Evolutionary conservation across 2,797 vertebrate species (phyloP), one percentile per base, ranked within the genome.

Genomic region (Sarcophilus harrisii): DNA sequence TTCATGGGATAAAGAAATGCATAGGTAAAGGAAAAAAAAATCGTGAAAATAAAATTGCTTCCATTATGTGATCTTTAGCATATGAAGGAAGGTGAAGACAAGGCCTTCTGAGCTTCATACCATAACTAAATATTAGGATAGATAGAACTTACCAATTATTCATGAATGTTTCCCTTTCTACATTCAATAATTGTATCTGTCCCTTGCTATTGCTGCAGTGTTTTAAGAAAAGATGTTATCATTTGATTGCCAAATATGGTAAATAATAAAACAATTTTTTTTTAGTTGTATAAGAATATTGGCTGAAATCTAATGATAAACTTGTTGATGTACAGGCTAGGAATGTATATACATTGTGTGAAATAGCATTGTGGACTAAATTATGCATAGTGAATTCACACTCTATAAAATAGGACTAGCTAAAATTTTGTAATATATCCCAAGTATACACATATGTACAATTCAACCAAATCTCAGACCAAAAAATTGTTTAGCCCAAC

Each of bases 31-130:
- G 59, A 24, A 58, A 90, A 62, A 58, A 29, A 57, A 29, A 21
- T 32, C 32, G 58, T 90, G 45, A 58, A 24, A 21, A 49, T 29
- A 55, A 87, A 54, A 62, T 32, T 90, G 57, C 93, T 92, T 57
- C 49, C 9, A 93, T 73, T 38, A 5, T 16, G 90, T 91, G 91
- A 93, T n/a, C 94, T 96, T 94, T 58, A 90, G 62, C 13, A 57
- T 66, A 94, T 38, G 62, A 93, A 90, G 18, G 45, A 95, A 91
- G 57, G 45, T 38, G 66, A 94, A 91, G 24, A 93, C 29, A 95
- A 57, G 8, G 0, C 9, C 58, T 92, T 54, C 38, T 92, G 94
- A 60, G 12, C 73, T 91, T 90, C 89, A 94, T 54, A 96, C 55
- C 93, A 92, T n/a, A 94, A 52, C 45, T 28, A 90, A 93, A 49